A percentile compares a stretch with the other conserved stretches of the same genome.
phyloP scores from a whole-genome alignment of 2,888 invertebrate genomes.

The Pharmacophagus antenor region DNA sequence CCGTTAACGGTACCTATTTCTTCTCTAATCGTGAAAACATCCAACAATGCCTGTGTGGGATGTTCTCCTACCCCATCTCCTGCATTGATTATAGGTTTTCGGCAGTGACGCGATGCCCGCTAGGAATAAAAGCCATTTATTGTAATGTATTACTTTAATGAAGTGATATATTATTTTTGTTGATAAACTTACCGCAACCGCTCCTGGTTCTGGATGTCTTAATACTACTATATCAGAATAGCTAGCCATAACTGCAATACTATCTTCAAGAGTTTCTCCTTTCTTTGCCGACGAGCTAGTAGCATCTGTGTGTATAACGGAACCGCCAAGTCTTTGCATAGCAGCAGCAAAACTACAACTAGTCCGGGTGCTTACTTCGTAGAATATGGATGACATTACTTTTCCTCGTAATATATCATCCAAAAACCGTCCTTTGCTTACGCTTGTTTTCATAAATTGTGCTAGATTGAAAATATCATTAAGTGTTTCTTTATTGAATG shows the following conservation, averaged over 20 bases:
- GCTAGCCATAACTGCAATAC: conserved; percentile 92
- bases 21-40: conserved; percentile 98
- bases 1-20: conserved; percentile 99
- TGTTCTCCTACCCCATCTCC: conserved; percentile 99
- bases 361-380: conserved; percentile 98
- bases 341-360: conserved; percentile 97
- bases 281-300: conserved; percentile 96
- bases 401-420: conserved; percentile 95
- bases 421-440: conserved; percentile 90
- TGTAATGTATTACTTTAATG: conserved; percentile 23
- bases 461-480: conserved; percentile 97
- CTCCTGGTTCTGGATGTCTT: conserved; percentile 95
- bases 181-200: conserved; percentile 86
- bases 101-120: conserved; percentile 90
- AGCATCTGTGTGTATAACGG: conserved; percentile 94
- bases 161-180: conserved; percentile 5
- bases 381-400: conserved; percentile 97
- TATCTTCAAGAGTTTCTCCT: conserved; percentile 96
- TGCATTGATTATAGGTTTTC: conserved; percentile 97
- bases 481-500: conserved; percentile 92
- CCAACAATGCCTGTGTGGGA: conserved; percentile 98
- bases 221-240: conserved; percentile 97
- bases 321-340: conserved; percentile 97
- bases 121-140: conserved; percentile 52
- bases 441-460: conserved; percentile 90